phyloP scores from a whole-genome alignment of 2,888 invertebrate genomes.

The Bimastos eiseni region DNA sequence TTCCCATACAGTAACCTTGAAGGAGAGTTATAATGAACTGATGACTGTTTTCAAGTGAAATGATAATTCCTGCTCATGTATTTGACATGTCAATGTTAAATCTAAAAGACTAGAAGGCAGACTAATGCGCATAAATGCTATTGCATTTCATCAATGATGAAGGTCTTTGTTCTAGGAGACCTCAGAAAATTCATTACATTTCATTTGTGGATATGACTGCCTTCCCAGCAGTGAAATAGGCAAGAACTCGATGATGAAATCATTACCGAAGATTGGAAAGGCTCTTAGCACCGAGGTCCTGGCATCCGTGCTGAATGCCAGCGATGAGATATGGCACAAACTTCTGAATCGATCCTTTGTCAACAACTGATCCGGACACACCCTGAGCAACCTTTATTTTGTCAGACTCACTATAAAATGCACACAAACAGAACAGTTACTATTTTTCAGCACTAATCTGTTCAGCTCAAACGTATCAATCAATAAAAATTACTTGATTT shows the following conservation, averaged over 20 bases:
- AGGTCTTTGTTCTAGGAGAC: no score
- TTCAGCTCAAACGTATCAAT: not conserved
- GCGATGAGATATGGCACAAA: slow-evolving; percentile 94
- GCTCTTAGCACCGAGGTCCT: slow-evolving; percentile 81
- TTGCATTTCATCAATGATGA: not conserved
- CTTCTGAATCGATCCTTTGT: slow-evolving; percentile 92
- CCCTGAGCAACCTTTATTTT: slow-evolving; percentile 97
- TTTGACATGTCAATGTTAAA: not conserved
- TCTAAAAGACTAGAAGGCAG: not conserved
- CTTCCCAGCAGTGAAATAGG: not conserved
- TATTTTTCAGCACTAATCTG: not conserved
- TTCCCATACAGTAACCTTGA: no score
- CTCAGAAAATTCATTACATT: not conserved
- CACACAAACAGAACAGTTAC: not conserved
- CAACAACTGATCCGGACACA: slow-evolving; percentile 95
- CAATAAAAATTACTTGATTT: no score
- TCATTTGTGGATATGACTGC: not conserved
- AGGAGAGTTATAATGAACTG: not conserved
- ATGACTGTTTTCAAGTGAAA: not conserved
- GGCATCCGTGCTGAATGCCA: slow-evolving; percentile 93
- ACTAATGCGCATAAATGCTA: not conserved
- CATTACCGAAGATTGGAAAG: slow-evolving; percentile 47
- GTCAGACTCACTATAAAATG: slow-evolving; percentile 79
- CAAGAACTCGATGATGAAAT: not conserved
- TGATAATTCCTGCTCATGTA: not conserved